A percentile compares a stretch with the other conserved stretches of the same genome.
phyloP scores from a whole-genome alignment of 2,888 invertebrate species.

The Alcis repandata region DNA sequence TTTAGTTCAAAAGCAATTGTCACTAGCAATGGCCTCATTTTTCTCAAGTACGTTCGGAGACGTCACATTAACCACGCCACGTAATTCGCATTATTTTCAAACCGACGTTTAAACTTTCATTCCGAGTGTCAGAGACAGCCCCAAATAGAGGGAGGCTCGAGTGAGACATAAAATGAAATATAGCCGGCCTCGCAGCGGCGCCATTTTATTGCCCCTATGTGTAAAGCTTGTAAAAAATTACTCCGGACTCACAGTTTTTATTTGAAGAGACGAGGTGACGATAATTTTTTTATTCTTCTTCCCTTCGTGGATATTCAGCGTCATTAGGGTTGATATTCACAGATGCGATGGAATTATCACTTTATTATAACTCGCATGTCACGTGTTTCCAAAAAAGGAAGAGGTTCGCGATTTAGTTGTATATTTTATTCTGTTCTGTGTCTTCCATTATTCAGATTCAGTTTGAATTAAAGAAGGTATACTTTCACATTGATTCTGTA shows the following conservation, averaged over 20 bases:
- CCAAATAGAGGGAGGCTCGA: constrained; percentile 52
- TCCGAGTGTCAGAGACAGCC: constrained; percentile 70
- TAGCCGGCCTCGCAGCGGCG: constrained; percentile 68
- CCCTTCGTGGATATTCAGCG: constrained; percentile 67
- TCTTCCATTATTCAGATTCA: too few species aligned
- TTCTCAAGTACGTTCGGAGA: constrained; percentile 44
- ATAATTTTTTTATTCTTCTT: constrained; percentile 70
- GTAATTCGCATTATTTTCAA: constrained; percentile 74
- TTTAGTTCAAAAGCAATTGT: constrained; percentile 1
- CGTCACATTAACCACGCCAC: constrained; percentile 61
- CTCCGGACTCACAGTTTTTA: constrained; percentile 74
- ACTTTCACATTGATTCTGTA: too few species aligned
- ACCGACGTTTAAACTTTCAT: constrained; percentile 80
- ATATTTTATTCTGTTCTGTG: too few species aligned
- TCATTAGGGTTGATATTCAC: constrained; percentile 42
- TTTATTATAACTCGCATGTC: too few species aligned
- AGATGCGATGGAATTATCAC: neutral
- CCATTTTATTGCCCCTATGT: constrained; percentile 81
- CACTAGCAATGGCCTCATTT: constrained; percentile 37
- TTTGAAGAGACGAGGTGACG: constrained; percentile 66
- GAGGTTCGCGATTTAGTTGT: too few species aligned
- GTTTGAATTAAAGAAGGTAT: too few species aligned
- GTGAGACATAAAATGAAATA: constrained; percentile 78
- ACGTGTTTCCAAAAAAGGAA: too few species aligned
- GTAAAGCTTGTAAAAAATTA: constrained; percentile 75